phyloP scores from a whole-genome alignment of 2,113 vertebrate genomes.

The Lepus timidus region DNA sequence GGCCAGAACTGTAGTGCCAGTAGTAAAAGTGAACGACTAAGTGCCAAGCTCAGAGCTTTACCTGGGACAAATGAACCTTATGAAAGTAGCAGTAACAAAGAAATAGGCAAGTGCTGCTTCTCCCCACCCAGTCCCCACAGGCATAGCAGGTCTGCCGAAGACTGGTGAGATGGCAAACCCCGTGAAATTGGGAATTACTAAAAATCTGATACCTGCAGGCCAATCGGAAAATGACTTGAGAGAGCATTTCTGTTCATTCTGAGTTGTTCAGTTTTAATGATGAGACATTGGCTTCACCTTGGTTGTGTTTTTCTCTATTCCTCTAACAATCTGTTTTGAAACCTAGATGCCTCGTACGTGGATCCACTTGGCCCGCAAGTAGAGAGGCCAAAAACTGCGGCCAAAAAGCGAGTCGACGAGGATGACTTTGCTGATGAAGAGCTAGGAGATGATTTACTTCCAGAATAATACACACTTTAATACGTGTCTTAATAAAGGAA shows the following conservation, averaged over 20 bases:
- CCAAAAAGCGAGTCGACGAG: conserved; percentile 92
- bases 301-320: background rate
- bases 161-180: background rate
- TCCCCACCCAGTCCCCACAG: conserved; percentile 37
- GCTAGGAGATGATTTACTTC: conserved; percentile 96
- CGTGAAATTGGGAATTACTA: background rate
- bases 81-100: conserved; percentile 92
- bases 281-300: background rate
- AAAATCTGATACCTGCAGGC: background rate
- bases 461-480: conserved; percentile 88
- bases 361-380: conserved; percentile 96
- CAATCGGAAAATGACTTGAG: background rate
- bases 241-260: conserved; percentile 62
- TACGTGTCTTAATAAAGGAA: conserved; percentile 24
- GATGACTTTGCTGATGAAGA: conserved; percentile 98
- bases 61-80: conserved; percentile 93
- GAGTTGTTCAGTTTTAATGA: background rate
- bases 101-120: conserved; percentile 91
- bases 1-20: conserved; percentile 89
- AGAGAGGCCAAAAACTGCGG: conserved; percentile 96
- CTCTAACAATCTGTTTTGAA: conserved; percentile 74
- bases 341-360: conserved; percentile 94
- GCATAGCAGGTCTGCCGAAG: conserved; percentile 16
- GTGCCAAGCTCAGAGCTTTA: conserved; percentile 92
- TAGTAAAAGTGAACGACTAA: conserved; percentile 92